Percentiles rank a stretch among this genome's conserved stretches.
These are phyloP conservation scores for Rhagonycha fulva DNA, from an alignment of 2,888 invertebrate species.

Conservation along the genomic window DNA sequence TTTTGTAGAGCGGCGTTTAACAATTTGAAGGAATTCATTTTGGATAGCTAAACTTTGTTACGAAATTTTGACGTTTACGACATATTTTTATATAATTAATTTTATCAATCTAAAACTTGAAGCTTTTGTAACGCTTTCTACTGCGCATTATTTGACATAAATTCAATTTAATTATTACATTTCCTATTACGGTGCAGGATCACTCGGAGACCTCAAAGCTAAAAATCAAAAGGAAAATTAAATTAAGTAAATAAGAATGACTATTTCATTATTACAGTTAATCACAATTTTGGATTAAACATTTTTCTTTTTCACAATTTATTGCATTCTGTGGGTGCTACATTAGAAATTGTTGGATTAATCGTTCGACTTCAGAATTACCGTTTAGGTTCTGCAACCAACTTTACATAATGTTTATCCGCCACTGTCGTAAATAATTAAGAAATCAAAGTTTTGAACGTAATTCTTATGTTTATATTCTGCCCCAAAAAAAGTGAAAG, in stretches of 20 bases:
- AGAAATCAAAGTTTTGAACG: no score
- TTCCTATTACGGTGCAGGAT: neutral
- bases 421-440: no score
- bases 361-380: no score
- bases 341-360: neutral
- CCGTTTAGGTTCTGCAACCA: no score
- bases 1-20: neutral
- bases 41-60: neutral
- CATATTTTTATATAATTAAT: neutral
- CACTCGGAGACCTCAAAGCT: neutral
- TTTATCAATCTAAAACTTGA: neutral
- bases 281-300: no score
- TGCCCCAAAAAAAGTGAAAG: no score
- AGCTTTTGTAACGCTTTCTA: neutral
- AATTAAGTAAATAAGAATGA: neutral
- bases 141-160: neutral
- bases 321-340: neutral
- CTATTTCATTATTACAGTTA: neutral
- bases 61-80: neutral
- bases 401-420: no score
- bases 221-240: neutral
- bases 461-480: no score
- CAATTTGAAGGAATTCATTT: neutral
- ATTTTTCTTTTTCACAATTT: no score
- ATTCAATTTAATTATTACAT: neutral